phyloP scores from a whole-genome alignment of 2,113 vertebrate genomes.

The Scartelaos histophorus region DNA sequence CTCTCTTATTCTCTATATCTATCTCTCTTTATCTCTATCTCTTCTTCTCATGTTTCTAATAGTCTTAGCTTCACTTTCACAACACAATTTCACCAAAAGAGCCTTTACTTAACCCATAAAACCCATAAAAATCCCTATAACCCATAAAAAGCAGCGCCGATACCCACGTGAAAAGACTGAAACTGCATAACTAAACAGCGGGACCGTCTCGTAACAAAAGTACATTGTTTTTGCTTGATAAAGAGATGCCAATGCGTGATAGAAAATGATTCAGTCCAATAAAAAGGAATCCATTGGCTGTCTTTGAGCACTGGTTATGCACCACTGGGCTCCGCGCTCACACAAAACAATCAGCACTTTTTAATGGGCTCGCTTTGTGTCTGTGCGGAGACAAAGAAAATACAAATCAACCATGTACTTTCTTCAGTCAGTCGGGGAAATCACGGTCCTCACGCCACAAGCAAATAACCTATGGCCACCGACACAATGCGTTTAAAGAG shows the following conservation, averaged over 20 bases:
- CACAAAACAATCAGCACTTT: constrained; percentile 8
- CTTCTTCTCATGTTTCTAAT: too few relatives aligned
- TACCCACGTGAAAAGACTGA: neutral
- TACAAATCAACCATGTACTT: constrained; percentile 2
- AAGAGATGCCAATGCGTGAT: constrained; percentile 5
- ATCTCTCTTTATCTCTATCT: too few relatives aligned
- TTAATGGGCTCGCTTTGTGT: constrained; percentile 6
- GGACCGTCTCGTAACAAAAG: neutral
- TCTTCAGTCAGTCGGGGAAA: neutral
- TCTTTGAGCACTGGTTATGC: neutral
- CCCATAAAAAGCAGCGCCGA: neutral
- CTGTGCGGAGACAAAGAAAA: neutral
- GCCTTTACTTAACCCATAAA: too few relatives aligned
- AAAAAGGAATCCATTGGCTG: neutral
- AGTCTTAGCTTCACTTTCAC: too few relatives aligned
- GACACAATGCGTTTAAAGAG: neutral
- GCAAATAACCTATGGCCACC: neutral
- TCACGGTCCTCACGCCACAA: neutral
- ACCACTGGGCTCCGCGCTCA: constrained; percentile 5
- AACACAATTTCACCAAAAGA: too few relatives aligned
- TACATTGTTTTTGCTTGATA: neutral
- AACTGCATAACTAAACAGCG: neutral
- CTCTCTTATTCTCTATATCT: too few relatives aligned
- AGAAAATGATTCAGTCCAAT: constrained; percentile 6
- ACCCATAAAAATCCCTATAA: too few relatives aligned